Evolutionary conservation across 2,888 invertebrate genomes (phyloP).

Genomic region (Aspidapion aeneum): DNA sequence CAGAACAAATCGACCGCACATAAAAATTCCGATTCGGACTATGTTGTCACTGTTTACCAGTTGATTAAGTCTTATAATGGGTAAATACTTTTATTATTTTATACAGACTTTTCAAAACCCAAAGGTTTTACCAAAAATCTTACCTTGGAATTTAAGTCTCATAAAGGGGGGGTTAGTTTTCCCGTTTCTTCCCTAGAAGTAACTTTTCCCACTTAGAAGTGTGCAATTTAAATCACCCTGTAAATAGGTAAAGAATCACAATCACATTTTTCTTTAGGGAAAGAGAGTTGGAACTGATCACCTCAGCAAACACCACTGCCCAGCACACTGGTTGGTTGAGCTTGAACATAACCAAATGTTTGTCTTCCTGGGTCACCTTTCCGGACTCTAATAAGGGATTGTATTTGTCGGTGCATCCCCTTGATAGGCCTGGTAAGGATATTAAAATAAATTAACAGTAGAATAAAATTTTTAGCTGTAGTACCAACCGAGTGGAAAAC

Average conservation of each 20-base stretch:
- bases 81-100: no score
- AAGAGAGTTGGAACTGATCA: slow-evolving; percentile 69
- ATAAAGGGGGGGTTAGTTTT: no score
- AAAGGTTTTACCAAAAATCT: no score
- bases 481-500: no score
- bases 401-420: slow-evolving; percentile 74
- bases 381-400: slow-evolving; percentile 82
- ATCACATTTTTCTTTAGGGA: slow-evolving; percentile 55
- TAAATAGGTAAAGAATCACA: no score
- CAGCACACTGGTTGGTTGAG: slow-evolving; percentile 82
- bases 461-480: no score
- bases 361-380: slow-evolving; percentile 75
- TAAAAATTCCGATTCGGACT: slow-evolving; percentile 53
- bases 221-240: no score
- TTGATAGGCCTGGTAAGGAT: slow-evolving; percentile 64
- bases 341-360: slow-evolving; percentile 76
- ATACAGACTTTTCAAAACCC: no score
- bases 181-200: no score
- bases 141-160: no score
- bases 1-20: slow-evolving; percentile 55
- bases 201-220: no score
- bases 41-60: slow-evolving; percentile 65
- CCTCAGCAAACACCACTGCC: slow-evolving; percentile 72
- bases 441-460: no score
- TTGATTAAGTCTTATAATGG: slow-evolving; percentile 62